Evolutionary conservation across 2,888 invertebrate genomes (phyloP), one percentile per base, ranked within the genome.

Genomic region (Seira musarum): DNA sequence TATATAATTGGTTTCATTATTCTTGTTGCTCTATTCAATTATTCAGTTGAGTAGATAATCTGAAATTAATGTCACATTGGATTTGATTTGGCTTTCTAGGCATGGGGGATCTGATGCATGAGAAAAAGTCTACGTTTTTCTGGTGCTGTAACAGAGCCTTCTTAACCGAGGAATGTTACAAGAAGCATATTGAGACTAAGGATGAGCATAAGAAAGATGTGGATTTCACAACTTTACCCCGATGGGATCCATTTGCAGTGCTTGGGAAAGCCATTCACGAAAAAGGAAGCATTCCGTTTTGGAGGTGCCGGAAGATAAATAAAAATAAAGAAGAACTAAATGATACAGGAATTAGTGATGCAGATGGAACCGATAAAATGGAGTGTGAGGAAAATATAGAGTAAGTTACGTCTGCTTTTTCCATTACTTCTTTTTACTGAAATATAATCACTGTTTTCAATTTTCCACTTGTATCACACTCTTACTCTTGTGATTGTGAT

Each of bases 141-240:
- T 46, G 77, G 57, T 82, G 82, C 66, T 82, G 82, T 24, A 78
- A 66, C 1, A 71, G 77, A 65, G 82, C 80, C 8, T 82, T 70
- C 61, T 46, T 82, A 10, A 49, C 80, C 0, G 78, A 80, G 1
- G 70, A 70, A 17, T 70, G 80, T 61, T 80, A 66, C 49, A 21
- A 40, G n/a, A 75, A 60, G 13, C 83, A 83, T 70, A 17, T 30
- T 10, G 53, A 22, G 21, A 67, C 72, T 40, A 69, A 35, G 35
- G 17, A 40, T 13, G 72, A 70, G 15, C 77, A 81, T 70, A 46
- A 53, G 1, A 77, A 78, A 40, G 57, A 68, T 19, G 2, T 81
- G 13, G 73, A 72, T 35, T 40, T 73, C n/a, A 53, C n/a, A 17
- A 77, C 68, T 10, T 21, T 81, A 64, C 77, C 76, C 15, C 69